phyloP scores from a whole-genome alignment of 2,113 vertebrate species.

The Sterrhoptilus dennistouni region DNA sequence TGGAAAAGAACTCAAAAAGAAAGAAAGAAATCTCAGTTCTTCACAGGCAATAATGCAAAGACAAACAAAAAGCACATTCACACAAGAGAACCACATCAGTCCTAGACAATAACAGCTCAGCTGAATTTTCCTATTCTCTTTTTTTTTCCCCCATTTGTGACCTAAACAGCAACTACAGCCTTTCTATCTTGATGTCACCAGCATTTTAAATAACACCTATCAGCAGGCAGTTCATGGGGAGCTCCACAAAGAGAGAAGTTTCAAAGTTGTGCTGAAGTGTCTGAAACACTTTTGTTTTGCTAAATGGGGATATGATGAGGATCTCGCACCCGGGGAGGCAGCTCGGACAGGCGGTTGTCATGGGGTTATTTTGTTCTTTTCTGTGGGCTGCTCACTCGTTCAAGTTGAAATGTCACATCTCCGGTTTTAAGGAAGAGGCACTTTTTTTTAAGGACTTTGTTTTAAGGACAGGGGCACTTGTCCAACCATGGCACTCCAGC shows the following conservation, averaged over 20 bases:
- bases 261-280: neutral
- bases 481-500: neutral
- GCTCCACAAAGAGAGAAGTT: neutral
- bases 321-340: neutral
- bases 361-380: neutral
- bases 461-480: neutral
- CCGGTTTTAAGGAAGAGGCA: neutral
- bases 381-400: neutral
- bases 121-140: neutral
- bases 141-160: neutral
- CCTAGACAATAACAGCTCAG: neutral
- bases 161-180: neutral
- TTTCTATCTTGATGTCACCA: neutral
- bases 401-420: neutral
- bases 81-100: neutral
- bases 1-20: neutral
- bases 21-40: neutral
- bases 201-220: neutral
- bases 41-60: neutral
- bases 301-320: neutral
- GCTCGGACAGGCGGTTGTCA: neutral
- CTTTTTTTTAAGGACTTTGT: no score
- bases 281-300: neutral
- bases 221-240: neutral
- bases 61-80: conserved; percentile 9